Conservation (phyloP, 2,888 invertebrate species). For the Drosophila anomalata region DNA sequence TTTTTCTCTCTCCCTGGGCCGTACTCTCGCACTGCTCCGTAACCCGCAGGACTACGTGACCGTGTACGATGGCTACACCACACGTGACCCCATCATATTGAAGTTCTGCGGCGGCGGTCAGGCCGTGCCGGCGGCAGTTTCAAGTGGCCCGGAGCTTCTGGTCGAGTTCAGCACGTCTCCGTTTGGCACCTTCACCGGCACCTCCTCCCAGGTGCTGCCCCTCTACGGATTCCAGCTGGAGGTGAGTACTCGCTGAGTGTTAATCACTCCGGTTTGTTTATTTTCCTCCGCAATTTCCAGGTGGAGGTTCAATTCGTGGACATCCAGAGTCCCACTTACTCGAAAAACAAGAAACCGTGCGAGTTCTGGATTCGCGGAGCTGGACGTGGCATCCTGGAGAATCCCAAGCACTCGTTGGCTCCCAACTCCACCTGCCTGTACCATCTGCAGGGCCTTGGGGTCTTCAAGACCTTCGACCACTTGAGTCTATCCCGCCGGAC, state of each 20-base stretch:
- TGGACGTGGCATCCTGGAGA: conserved; percentile 91
- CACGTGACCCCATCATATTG: conserved; percentile 93
- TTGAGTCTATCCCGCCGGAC: conserved; percentile 86
- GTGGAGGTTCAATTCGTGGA: conserved; percentile 93
- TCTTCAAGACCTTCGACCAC: conserved; percentile 85
- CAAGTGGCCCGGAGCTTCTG: conserved; percentile 93
- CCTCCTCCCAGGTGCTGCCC: conserved; percentile 90
- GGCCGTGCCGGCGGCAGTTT: conserved; percentile 92
- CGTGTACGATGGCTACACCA: conserved; percentile 94
- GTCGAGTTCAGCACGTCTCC: conserved; percentile 96
- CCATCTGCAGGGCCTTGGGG: conserved; percentile 88
- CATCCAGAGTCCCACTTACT: conserved; percentile 91
- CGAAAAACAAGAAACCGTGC: conserved; percentile 92
- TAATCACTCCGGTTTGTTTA: conserved; percentile 11
- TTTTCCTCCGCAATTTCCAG: conserved; percentile 50
- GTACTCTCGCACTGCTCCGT: conserved; percentile 4
- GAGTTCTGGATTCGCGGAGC: conserved; percentile 94
- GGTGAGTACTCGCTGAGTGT: conserved; percentile 85
- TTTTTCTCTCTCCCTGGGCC: conserved; percentile 44
- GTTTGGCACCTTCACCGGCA: conserved; percentile 92
- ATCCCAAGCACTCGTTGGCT: conserved; percentile 93
- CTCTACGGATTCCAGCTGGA: conserved; percentile 95
- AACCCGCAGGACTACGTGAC: conserved; percentile 90
- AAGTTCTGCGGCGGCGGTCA: conserved; percentile 96
- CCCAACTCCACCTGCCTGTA: conserved; percentile 95